phyloP scores from a whole-genome alignment of 2,888 invertebrate genomes.

The Ptychoptera albimana region DNA sequence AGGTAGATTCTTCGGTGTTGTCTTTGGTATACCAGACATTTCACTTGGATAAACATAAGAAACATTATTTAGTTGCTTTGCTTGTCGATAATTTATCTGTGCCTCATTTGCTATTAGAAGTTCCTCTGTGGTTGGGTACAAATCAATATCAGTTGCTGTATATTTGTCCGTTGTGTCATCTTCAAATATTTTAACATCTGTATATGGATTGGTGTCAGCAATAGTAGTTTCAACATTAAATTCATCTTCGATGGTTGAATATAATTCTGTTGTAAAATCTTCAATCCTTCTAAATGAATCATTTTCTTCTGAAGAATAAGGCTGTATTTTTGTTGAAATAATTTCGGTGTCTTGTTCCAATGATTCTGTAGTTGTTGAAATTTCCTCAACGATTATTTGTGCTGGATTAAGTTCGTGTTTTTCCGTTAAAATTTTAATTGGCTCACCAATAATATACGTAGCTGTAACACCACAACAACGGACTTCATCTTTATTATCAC shows the following conservation, averaged over 20 bases:
- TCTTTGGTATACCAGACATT: slow-evolving; percentile 5
- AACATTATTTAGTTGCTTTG: neutral
- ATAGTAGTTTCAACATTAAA: too few relatives aligned
- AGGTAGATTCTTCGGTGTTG: slow-evolving; percentile 2
- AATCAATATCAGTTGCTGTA: too few relatives aligned
- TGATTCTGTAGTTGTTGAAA: neutral
- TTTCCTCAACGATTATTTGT: neutral
- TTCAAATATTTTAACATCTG: too few relatives aligned
- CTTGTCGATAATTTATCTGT: neutral
- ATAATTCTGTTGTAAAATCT: too few relatives aligned
- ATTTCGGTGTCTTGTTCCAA: neutral
- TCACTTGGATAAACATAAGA: slow-evolving; percentile 2
- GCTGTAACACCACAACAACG: slow-evolving; percentile 5
- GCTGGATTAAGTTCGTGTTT: too few relatives aligned
- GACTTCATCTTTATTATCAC: neutral
- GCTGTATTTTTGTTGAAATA: neutral
- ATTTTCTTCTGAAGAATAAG: too few relatives aligned
- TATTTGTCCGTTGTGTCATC: too few relatives aligned
- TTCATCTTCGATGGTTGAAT: too few relatives aligned
- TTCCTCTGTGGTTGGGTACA: neutral
- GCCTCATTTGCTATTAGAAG: neutral
- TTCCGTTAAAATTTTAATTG: neutral
- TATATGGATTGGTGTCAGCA: too few relatives aligned
- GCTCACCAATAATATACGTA: neutral
- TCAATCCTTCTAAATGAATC: too few relatives aligned